Evolutionary conservation across 2,113 vertebrate species (phyloP).

Genomic region (Tiliqua scincoides): DNA sequence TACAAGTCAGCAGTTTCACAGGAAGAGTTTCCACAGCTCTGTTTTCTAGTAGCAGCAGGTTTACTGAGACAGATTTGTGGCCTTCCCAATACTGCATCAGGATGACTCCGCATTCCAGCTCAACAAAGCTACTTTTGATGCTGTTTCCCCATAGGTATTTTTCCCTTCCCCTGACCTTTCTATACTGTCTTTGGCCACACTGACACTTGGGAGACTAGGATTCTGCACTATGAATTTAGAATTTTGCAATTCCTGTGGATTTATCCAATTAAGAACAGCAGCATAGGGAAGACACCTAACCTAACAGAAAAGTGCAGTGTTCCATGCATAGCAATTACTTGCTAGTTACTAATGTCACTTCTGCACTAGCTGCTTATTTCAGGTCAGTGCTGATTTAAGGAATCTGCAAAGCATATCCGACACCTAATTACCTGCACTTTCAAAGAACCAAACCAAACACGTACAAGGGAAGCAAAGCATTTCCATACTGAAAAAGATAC

Average conservation of each 20-base stretch:
- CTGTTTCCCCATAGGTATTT: background rate
- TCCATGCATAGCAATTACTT: background rate
- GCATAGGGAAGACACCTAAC: background rate
- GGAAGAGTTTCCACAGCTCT: background rate
- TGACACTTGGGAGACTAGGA: background rate
- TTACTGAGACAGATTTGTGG: background rate
- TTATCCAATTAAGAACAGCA: background rate
- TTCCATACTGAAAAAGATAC: background rate
- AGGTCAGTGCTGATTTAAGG: background rate
- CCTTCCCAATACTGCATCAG: background rate
- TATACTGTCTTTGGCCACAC: background rate
- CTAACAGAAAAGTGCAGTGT: background rate
- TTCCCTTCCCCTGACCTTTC: background rate
- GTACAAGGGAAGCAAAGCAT: background rate
- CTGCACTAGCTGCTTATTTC: background rate
- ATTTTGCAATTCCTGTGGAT: background rate
- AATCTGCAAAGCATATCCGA: conserved; percentile 1
- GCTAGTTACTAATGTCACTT: background rate
- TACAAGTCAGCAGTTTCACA: background rate
- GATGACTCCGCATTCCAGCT: background rate
- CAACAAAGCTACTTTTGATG: background rate
- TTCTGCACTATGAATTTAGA: background rate
- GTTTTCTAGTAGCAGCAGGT: background rate
- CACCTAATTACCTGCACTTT: background rate
- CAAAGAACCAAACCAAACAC: no score